Evolutionary conservation across 1,140 invertebrate species (phyloP).

Genomic region (Chelonus insularis): DNA sequence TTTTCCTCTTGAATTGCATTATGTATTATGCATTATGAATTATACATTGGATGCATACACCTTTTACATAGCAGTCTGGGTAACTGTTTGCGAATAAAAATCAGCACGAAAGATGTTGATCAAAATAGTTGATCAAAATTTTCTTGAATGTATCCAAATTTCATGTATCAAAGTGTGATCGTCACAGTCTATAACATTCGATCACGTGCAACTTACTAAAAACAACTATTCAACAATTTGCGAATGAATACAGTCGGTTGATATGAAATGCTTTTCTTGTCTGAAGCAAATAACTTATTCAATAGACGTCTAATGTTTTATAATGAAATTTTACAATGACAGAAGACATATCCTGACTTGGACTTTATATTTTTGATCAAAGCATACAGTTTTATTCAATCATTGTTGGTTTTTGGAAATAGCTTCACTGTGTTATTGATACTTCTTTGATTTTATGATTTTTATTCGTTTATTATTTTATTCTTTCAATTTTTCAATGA

Average conservation of each 20-base stretch:
- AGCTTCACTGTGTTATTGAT: too few relatives aligned
- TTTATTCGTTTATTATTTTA: too few relatives aligned
- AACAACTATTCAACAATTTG: background rate
- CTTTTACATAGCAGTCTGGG: background rate
- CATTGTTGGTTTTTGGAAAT: too few relatives aligned
- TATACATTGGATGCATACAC: constrained; percentile 3
- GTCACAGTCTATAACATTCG: background rate
- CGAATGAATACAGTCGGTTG: too few relatives aligned
- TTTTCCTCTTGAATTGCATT: constrained; percentile 8
- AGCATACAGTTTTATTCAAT: too few relatives aligned
- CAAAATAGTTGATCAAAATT: constrained; percentile 11
- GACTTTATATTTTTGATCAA: too few relatives aligned
- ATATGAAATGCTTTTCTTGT: constrained; percentile 1
- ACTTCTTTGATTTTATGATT: too few relatives aligned
- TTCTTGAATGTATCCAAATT: constrained; percentile 8
- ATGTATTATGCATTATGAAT: constrained; percentile 19
- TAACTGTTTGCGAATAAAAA: constrained; percentile 3
- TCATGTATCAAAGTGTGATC: background rate
- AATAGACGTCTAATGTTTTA: background rate
- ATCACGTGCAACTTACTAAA: constrained; percentile 3
- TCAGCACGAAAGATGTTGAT: constrained; percentile 3
- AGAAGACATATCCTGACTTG: too few relatives aligned
- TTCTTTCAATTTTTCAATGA: too few relatives aligned
- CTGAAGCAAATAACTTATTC: background rate
- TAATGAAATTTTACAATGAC: too few relatives aligned